Evolutionary conservation across 1,140 invertebrate genomes (phyloP).

Genomic region (Ceratosolen fusciceps): DNA sequence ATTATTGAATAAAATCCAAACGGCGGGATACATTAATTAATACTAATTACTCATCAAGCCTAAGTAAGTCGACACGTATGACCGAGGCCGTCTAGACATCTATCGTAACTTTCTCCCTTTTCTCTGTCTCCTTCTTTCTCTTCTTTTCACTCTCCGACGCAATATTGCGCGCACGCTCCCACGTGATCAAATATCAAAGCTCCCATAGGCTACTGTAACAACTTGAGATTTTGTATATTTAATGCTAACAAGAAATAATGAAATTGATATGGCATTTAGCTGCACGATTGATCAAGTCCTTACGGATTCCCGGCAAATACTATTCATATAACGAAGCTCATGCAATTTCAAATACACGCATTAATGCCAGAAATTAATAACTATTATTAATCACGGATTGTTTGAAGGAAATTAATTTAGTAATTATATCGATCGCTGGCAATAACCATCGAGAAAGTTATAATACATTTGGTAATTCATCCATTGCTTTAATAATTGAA

Average conservation of each 20-base stretch:
- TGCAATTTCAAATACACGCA: too few species aligned
- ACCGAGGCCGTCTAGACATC: constrained; percentile 29
- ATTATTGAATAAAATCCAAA: constrained; percentile 39
- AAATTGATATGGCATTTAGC: background rate
- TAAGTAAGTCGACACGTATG: constrained; percentile 15
- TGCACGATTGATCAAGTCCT: background rate
- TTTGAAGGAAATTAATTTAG: too few species aligned
- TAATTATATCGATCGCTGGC: too few species aligned
- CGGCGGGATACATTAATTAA: constrained; percentile 28
- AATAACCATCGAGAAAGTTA: too few species aligned
- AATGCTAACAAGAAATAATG: background rate
- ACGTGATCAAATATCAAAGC: background rate
- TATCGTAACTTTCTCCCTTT: constrained; percentile 1
- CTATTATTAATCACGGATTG: too few species aligned
- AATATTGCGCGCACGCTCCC: constrained; percentile 1
- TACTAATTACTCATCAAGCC: constrained; percentile 21
- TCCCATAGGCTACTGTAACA: background rate
- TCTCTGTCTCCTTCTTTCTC: background rate
- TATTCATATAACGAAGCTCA: background rate
- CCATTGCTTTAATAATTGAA: too few species aligned
- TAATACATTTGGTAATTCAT: too few species aligned
- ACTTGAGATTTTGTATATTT: constrained; percentile 5
- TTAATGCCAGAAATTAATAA: too few species aligned
- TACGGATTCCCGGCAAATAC: background rate
- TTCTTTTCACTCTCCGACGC: background rate